Evolutionary conservation across 2,113 vertebrate species (phyloP), one percentile per base, ranked within the genome.

Genomic region (Melanocharis versteri): DNA sequence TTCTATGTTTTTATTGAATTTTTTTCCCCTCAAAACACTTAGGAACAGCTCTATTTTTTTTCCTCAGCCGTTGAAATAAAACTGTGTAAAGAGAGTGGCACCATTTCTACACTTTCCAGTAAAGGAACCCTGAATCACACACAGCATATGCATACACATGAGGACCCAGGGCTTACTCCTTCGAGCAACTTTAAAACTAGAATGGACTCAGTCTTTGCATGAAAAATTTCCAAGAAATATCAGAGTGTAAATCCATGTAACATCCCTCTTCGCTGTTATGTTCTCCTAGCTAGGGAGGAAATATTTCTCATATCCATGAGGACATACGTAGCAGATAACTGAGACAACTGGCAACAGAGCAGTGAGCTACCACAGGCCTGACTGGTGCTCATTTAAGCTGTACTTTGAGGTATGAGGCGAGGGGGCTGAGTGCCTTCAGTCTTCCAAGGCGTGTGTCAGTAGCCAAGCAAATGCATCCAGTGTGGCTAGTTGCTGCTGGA

Each of bases 91-190:
- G 11, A 44, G 4, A 17, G 6, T 48, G 47, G 6, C 10, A 64
- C 2, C 17, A n/a, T 26, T 78, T 84, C 48, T 39, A 30, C 12
- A 37, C 4, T 5, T 56, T 56, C 35, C 47, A 27, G 7, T 23
- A 48, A 85, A 85, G 15, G 45, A 88, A 19, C 10, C 4, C 18
- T 27, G 26, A 76, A 47, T 47, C 27, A 21, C 19, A 45, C 16
- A 22, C 3, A 51, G 6, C 5, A 5, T 15, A 37, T 24, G 6
- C 14, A 23, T 21, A 3, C 1, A 9, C 10, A 5, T 56, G 17
- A 54, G 13, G 40, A 53, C 6, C 5, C 9, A 35, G 24, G 89
- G 28, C 10, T 27, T 72, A 44, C 13, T 18, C 24, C 8, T 84
- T 40, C 28, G 3, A 82, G 17, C 11, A 60, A n/a, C 15, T 51